phyloP scores from a whole-genome alignment of 1,140 invertebrate genomes.

The Scaptomyza graminum region DNA sequence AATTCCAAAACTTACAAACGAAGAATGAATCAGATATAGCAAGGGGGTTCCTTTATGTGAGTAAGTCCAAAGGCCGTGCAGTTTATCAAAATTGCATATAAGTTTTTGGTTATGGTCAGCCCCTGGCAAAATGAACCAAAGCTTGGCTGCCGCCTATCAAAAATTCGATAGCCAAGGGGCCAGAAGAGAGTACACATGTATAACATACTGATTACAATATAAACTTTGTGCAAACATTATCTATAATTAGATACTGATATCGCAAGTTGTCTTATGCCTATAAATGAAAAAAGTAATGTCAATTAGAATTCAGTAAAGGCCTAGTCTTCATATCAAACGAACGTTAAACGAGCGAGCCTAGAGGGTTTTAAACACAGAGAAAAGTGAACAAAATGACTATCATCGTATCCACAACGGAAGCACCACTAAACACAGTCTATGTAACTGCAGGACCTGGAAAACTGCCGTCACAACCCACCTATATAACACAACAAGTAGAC shows the following conservation, averaged over 20 bases:
- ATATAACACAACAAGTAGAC: neutral
- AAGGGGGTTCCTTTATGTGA: neutral
- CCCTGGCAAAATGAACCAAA: slow-evolving; percentile 5
- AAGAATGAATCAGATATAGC: neutral
- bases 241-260: slow-evolving; percentile 42
- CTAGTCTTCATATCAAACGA: slow-evolving; percentile 20
- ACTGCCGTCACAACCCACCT: neutral
- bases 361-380: neutral
- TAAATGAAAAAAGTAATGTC: slow-evolving; percentile 15
- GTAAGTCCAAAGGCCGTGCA: neutral
- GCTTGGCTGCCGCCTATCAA: neutral
- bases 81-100: neutral
- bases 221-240: slow-evolving; percentile 8
- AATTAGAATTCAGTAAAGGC: slow-evolving; percentile 16
- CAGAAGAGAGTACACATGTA: neutral
- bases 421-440: neutral
- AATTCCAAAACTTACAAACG: neutral
- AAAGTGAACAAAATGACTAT: slow-evolving; percentile 18
- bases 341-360: neutral
- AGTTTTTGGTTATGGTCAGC: neutral
- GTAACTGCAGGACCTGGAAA: neutral
- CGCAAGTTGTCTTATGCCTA: neutral
- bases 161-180: slow-evolving; percentile 1
- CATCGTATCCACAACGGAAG: neutral
- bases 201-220: slow-evolving; percentile 29